A percentile compares a stretch with the other conserved stretches of the same genome.
These are phyloP conservation scores for Austrolebias charrua DNA, from an alignment of 2,797 vertebrate species.

Conservation along the genomic window DNA sequence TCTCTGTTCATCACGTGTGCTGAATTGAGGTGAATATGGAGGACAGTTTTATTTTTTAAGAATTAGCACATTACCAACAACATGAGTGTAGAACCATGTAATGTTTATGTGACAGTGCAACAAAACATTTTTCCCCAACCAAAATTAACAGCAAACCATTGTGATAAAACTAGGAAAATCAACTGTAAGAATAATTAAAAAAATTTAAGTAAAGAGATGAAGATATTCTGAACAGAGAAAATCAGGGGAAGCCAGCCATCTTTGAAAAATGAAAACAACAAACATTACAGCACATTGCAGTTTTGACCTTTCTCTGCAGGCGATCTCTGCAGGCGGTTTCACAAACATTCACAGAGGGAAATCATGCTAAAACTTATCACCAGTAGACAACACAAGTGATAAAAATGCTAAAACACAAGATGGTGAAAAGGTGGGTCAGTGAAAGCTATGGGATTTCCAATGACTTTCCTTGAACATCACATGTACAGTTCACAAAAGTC, in stretches of 20 bases:
- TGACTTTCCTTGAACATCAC: too few relatives aligned
- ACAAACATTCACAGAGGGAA: too few relatives aligned
- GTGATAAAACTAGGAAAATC: too few relatives aligned
- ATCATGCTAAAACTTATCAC: background rate
- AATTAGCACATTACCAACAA: background rate
- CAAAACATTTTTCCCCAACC: background rate
- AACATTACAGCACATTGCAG: background rate
- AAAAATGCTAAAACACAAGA: too few relatives aligned
- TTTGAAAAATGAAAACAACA: too few relatives aligned
- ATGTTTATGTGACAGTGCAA: background rate
- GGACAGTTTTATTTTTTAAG: background rate
- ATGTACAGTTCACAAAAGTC: too few relatives aligned
- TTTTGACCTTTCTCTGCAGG: background rate
- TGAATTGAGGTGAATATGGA: background rate
- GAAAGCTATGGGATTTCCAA: background rate
- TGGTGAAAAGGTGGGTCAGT: background rate
- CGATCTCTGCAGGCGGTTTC: background rate
- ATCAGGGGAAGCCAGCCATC: too few relatives aligned
- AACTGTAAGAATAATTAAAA: background rate
- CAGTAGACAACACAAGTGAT: background rate
- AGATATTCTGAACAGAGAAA: background rate
- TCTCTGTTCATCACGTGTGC: background rate
- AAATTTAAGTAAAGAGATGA: too few relatives aligned
- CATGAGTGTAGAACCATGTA: background rate
- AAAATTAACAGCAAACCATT: background rate